Evolutionary conservation across 2,113 vertebrate species (phyloP).

Genomic region (Tauraco erythrolophus): DNA sequence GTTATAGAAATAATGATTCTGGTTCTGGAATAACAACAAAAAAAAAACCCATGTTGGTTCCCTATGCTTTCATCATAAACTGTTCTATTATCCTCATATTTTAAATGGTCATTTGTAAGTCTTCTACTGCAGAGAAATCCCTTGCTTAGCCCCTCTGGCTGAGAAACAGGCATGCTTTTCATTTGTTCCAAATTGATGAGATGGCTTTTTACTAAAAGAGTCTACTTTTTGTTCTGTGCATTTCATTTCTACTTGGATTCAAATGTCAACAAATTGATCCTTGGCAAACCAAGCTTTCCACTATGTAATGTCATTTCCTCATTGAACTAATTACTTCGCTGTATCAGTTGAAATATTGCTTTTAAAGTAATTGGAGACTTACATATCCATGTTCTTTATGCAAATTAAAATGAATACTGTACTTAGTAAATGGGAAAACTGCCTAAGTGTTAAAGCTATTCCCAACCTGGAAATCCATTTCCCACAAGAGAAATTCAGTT

Average conservation of each 20-base stretch:
- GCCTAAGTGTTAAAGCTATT: neutral
- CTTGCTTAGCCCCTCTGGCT: neutral
- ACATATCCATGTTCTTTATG: slow-evolving; percentile 66
- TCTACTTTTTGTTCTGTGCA: neutral
- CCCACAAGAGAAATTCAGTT: neutral
- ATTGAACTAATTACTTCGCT: slow-evolving; percentile 64
- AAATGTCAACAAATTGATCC: slow-evolving; percentile 64
- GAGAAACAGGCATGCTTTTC: neutral
- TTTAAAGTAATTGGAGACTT: slow-evolving; percentile 77
- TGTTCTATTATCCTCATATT: neutral
- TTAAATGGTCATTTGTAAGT: neutral
- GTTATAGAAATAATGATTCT: neutral
- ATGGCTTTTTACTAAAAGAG: slow-evolving; percentile 21
- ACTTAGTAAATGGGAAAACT: slow-evolving; percentile 38
- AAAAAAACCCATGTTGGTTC: neutral
- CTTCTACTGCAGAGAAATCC: neutral
- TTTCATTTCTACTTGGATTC: slow-evolving; percentile 26
- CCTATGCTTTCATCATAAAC: neutral
- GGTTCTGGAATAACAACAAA: neutral
- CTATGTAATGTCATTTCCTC: slow-evolving; percentile 47
- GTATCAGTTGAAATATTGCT: slow-evolving; percentile 59
- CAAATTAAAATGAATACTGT: slow-evolving; percentile 69
- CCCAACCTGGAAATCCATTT: neutral
- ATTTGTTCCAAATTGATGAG: slow-evolving; percentile 8
- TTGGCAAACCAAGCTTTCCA: slow-evolving; percentile 71